Conservation (phyloP, 2,113 vertebrate genomes). For the Danio rerio region GRCz12tu NC_133180.1:35008501-35009000, state of each 20-base stretch:
- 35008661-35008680: conserved; percentile 25
- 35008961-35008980: no score
- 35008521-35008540: background rate
- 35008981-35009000: no score
- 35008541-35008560: conserved; percentile 35
- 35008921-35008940: background rate
- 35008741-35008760: background rate
- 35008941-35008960: background rate
- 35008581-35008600: conserved; percentile 8
- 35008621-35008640: conserved; percentile 13
- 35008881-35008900: background rate
- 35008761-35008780: background rate
- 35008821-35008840: background rate
- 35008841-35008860: background rate
- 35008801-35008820: background rate
- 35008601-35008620: conserved; percentile 5
- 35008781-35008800: background rate
- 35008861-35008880: background rate
- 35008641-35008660: conserved; percentile 32
- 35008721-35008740: background rate
- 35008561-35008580: conserved; percentile 29
- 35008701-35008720: background rate
- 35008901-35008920: background rate
- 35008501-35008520: background rate
- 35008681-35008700: conserved; percentile 8